phyloP scores from a whole-genome alignment of 1,140 invertebrate genomes.

The Panagrolaimus sp. region DNA sequence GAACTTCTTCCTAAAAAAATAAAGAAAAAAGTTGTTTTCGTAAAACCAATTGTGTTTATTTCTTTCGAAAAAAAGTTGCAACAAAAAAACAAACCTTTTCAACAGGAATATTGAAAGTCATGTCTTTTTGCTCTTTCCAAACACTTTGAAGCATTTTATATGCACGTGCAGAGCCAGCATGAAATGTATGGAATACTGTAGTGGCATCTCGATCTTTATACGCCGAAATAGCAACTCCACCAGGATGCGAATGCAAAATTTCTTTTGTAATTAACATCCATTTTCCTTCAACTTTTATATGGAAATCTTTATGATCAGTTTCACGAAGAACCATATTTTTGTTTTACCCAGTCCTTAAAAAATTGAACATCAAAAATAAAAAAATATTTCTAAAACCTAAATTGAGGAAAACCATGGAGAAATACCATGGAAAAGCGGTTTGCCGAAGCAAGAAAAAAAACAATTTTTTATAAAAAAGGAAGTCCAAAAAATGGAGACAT shows the following conservation, averaged over 20 bases:
- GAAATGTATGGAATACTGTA: constrained; percentile 58
- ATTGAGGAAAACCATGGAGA: not conserved
- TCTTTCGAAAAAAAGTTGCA: not conserved
- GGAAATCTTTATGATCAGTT: constrained; percentile 40
- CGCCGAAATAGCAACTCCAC: constrained; percentile 53
- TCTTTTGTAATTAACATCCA: constrained; percentile 52
- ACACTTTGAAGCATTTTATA: constrained; percentile 50
- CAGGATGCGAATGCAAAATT: constrained; percentile 49
- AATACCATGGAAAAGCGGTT: not conserved
- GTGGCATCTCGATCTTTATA: constrained; percentile 56
- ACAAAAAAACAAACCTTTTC: constrained; percentile 26
- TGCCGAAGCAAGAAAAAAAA: not conserved
- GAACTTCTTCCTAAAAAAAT: constrained; percentile 39
- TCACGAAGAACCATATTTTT: constrained; percentile 44
- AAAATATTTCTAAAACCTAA: not conserved
- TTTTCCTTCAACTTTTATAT: constrained; percentile 53
- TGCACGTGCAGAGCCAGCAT: constrained; percentile 51
- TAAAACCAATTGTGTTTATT: no score
- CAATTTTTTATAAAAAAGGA: not conserved
- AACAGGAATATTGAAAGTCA: constrained; percentile 19
- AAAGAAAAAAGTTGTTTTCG: not conserved
- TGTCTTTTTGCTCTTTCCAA: constrained; percentile 32
- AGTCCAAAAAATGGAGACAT: not conserved
- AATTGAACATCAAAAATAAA: not conserved
- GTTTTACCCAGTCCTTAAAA: not conserved